Base-by-base conservation (phyloP, 2,797 vertebrate species). In the Sebastes minor region DNA sequence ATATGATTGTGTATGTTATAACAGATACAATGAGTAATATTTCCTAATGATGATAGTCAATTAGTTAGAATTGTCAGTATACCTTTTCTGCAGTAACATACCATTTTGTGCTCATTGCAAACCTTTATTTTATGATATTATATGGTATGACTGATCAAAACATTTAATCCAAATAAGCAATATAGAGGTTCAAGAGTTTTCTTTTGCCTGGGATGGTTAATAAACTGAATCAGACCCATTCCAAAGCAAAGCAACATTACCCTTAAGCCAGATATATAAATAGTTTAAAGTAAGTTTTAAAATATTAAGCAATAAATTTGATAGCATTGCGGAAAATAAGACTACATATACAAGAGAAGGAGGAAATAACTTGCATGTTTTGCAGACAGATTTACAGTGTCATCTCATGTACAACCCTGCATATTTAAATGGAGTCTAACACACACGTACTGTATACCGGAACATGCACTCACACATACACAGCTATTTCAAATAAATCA, bases 341-440 rank as follows among this genome's bases (percentile, higher is more conserved):
- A 25, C 53, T 53, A 16, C n/a, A 23, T 35, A 61, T 6, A 25
- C 22, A 33, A 8, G 64, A 52, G 7, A 35, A 13, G 32, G 56
- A 67, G 56, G 53, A 71, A 84, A 76, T 78, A 59, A 70, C 67
- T 23, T 7, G 23, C 30, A 72, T 81, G 23, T 77, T 82, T 71
- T 30, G 14, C 28, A 62, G 38, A 73, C n/a, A 85, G 61, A 81
- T 84, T 68, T 82, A 88, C 23, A 9, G 5, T 12, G 13, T 80
- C 42, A 77, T 35, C 60, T 75, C 14, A 61, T 53, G 32, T 66
- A 60, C 2, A 64, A 65, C 3, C 11, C 22, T 67, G 22, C 27
- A 32, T 66, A 61, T 78, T 80, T 74, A 69, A 18, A 53, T 46
- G 28, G 8, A 49, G 69, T 56, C 60, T 61, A 55, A 81, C 10